phyloP scores from a whole-genome alignment of 2,888 invertebrate species.

The Mesoligia furuncula region DNA sequence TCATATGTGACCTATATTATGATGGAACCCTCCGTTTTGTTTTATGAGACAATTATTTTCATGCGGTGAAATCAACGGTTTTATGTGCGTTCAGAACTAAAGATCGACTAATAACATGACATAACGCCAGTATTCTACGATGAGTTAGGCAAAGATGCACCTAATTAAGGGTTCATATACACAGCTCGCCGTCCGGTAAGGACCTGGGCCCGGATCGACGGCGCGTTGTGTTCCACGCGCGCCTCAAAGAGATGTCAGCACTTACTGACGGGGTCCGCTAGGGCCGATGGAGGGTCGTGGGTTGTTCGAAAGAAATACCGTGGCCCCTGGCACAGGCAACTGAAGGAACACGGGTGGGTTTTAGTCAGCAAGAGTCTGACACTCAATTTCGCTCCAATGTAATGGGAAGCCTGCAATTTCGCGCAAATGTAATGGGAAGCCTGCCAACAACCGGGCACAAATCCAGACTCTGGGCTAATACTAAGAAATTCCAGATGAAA shows the following conservation, averaged over 20 bases:
- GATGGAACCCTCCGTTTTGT: conserved; percentile 48
- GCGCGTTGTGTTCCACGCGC: no score
- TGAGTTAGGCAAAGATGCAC: neutral
- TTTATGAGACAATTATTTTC: conserved; percentile 56
- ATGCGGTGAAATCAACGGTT: conserved; percentile 30
- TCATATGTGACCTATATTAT: conserved; percentile 56
- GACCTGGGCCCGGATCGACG: no score
- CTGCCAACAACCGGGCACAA: neutral
- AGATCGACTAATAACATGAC: conserved; percentile 11
- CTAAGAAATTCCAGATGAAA: neutral
- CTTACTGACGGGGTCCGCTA: no score
- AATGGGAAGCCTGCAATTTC: no score
- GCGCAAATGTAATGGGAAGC: neutral
- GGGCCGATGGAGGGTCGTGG: no score
- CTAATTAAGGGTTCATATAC: neutral
- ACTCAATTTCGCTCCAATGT: no score
- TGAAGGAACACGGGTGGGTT: no score
- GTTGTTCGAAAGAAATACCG: no score
- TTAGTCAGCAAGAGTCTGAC: no score
- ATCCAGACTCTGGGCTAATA: neutral
- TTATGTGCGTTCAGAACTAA: conserved; percentile 15
- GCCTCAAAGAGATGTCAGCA: no score
- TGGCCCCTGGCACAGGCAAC: no score
- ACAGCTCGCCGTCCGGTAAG: no score
- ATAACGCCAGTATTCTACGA: neutral